Evolutionary conservation across 2,888 invertebrate species (phyloP).

Genomic region (Cheilosia vernalis): DNA sequence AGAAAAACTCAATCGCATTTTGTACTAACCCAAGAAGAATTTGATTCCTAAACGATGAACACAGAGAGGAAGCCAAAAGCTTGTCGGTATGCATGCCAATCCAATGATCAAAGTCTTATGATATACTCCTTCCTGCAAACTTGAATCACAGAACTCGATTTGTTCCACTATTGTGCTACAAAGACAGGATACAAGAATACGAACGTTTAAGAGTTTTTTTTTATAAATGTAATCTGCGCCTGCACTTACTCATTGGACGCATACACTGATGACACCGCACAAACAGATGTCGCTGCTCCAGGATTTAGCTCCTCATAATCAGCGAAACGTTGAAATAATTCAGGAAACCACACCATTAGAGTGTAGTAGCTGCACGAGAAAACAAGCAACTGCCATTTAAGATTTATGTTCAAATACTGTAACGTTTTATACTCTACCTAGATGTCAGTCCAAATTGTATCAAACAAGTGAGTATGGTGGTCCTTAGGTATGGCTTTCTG

Average conservation of each 20-base stretch:
- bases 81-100: conserved; percentile 91
- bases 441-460: conserved; percentile 93
- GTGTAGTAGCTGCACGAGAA: conserved; percentile 90
- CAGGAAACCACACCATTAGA: conserved; percentile 96
- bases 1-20: not conserved
- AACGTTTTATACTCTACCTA: conserved; percentile 83
- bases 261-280: conserved; percentile 89
- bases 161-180: conserved; percentile 40
- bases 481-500: conserved; percentile 89
- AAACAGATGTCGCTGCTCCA: conserved; percentile 88
- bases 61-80: conserved; percentile 90
- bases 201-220: no score
- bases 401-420: not conserved
- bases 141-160: conserved; percentile 84
- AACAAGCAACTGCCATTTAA: no score
- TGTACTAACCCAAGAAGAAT: conserved; percentile 88
- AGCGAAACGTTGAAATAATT: conserved; percentile 92
- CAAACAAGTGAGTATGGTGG: conserved; percentile 90
- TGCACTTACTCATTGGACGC: conserved; percentile 79
- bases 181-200: not conserved
- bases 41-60: conserved; percentile 92
- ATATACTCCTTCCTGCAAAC: conserved; percentile 88
- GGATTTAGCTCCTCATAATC: conserved; percentile 88
- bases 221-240: not conserved
- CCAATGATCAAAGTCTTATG: conserved; percentile 91